A percentile compares a stretch with the other conserved stretches of the same genome.
These are phyloP conservation scores for Phortica magna DNA, from an alignment of 2,888 invertebrate species.

Conservation along the genomic window DNA sequence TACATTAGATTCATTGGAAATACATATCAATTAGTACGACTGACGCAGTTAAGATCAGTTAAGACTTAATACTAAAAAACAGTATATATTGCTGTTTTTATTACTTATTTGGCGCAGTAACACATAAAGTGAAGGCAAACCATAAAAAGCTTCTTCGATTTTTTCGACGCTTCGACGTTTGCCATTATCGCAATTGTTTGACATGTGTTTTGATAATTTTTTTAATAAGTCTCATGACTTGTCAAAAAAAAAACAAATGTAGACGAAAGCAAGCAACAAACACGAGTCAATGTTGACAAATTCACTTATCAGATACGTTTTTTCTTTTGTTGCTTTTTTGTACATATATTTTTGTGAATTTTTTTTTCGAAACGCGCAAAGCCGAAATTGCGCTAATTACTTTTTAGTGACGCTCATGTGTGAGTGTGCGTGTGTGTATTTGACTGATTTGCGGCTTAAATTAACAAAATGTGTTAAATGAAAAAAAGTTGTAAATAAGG, in stretches of 20 bases:
- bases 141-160: not conserved
- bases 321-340: not conserved
- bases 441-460: not conserved
- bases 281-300: constrained; percentile 10
- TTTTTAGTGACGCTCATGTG: not conserved
- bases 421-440: not conserved
- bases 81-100: not conserved
- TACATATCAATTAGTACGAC: too few species aligned
- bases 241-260: not conserved
- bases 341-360: not conserved
- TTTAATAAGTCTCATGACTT: constrained; percentile 10
- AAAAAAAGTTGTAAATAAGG: too few species aligned
- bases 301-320: not conserved
- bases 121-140: not conserved
- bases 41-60: too few species aligned
- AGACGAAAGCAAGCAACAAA: not conserved
- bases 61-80: not conserved
- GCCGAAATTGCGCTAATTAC: constrained; percentile 6
- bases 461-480: not conserved
- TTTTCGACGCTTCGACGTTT: constrained; percentile 4
- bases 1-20: too few species aligned
- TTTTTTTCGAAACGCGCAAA: not conserved
- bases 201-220: constrained; percentile 18
- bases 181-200: constrained; percentile 27
- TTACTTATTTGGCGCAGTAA: not conserved